A percentile compares a stretch with the other conserved stretches of the same genome.
phyloP scores from a whole-genome alignment of 2,113 vertebrate species.

The Cynoglossus semilaevis region DNA sequence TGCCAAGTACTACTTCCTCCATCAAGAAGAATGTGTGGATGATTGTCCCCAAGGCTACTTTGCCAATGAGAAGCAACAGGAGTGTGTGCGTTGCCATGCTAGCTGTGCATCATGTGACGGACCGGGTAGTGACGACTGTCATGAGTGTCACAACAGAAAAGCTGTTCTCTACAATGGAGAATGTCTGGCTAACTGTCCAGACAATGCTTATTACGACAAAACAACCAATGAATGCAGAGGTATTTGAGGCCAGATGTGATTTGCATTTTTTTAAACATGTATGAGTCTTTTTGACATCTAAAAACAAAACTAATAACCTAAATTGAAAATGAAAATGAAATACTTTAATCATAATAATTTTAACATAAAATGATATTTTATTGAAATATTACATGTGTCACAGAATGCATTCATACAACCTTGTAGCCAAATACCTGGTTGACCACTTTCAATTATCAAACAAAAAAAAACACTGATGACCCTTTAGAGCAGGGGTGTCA shows the following conservation, averaged over 20 bases:
- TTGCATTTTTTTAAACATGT: no score
- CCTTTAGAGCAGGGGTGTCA: no score
- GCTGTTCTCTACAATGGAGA: slow-evolving; percentile 72
- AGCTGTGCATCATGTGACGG: slow-evolving; percentile 82
- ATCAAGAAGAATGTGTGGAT: slow-evolving; percentile 73
- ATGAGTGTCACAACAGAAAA: slow-evolving; percentile 55
- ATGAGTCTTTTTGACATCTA: no score
- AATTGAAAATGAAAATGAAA: no score
- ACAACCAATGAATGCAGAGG: slow-evolving; percentile 79
- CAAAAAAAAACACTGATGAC: no score
- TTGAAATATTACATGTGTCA: no score
- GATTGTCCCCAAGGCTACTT: slow-evolving; percentile 83
- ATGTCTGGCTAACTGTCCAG: slow-evolving; percentile 80
- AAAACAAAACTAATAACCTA: no score
- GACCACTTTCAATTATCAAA: no score
- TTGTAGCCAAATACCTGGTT: no score
- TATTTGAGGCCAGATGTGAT: slow-evolving; percentile 37
- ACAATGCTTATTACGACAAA: slow-evolving; percentile 74
- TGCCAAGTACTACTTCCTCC: slow-evolving; percentile 74
- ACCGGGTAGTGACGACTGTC: slow-evolving; percentile 80
- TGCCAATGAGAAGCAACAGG: slow-evolving; percentile 47
- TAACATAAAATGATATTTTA: no score
- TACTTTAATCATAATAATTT: no score
- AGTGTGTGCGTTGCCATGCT: slow-evolving; percentile 80
- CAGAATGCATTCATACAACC: no score